Conservation (phyloP, 2,797 vertebrate genomes). For the Danio tinwini region DNA sequence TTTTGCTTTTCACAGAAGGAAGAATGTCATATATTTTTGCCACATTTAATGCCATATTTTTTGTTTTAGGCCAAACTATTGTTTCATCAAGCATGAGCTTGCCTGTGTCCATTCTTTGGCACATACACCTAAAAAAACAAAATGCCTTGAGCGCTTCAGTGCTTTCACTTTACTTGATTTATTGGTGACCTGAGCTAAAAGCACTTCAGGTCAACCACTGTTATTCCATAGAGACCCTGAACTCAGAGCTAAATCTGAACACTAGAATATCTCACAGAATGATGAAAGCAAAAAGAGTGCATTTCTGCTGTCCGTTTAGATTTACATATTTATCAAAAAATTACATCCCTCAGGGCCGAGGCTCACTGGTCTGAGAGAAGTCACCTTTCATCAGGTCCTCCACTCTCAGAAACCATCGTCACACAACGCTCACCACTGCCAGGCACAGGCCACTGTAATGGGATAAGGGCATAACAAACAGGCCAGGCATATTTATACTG, state of each 20-base stretch:
- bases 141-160: constrained; percentile 30
- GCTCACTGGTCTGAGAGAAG: constrained; percentile 31
- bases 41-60: background rate
- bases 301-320: constrained; percentile 4
- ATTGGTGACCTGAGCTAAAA: constrained; percentile 39
- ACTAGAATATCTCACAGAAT: constrained; percentile 17
- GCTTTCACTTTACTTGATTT: constrained; percentile 39
- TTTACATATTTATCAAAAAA: constrained; percentile 42
- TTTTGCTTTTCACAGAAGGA: background rate
- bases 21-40: background rate
- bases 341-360: constrained; percentile 4
- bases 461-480: constrained; percentile 26
- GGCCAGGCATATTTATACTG: constrained; percentile 32
- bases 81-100: constrained; percentile 28
- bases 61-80: background rate
- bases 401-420: constrained; percentile 40
- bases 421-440: background rate
- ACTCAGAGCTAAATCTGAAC: constrained; percentile 3
- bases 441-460: constrained; percentile 12
- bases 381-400: constrained; percentile 55
- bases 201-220: constrained; percentile 33
- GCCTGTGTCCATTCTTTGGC: constrained; percentile 20
- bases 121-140: constrained; percentile 11
- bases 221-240: constrained; percentile 9
- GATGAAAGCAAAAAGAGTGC: constrained; percentile 23